Evolutionary conservation across 2,797 vertebrate genomes (phyloP), one percentile per base, ranked within the genome.

Genomic region (Myripristis murdjan): DNA sequence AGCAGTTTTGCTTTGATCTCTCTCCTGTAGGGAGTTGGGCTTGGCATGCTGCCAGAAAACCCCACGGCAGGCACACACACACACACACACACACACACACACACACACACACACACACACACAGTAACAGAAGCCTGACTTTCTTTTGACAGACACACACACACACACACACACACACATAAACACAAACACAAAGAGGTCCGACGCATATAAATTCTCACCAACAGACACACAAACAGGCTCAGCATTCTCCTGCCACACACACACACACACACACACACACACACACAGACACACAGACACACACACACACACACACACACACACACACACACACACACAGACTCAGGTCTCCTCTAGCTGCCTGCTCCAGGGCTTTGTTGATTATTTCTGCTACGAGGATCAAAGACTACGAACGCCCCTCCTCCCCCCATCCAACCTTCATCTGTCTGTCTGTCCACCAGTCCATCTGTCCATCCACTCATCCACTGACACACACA

Each of bases 341-440:
- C 72, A 64, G 23, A 74, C 70, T 73, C 57, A 85, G 72, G 77
- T 81, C 53, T 28, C 28, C 28, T 2, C 28, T 78, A 52, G 53
- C 75, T 80, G 82, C 39, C 82, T 71, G 87, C 89, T 89, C 61
- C 73, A 77, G 85, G 88, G 86, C 92, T 94, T 94, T 91, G 92
- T 93, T 95, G 94, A 95, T 95, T 94, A 94, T 94, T 95, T 94
- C 94, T 93, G 89, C 90, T 89, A 91, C 85, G 92, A 92, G 89
- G 94, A 94, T 94, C 90, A 95, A 95, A 95, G 92, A 84, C 60
- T 53, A 73, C 62, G 22, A 67, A n/a, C n/a, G 35, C 41, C 58
- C 73, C 66, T 73, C 14, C 16, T 15, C 44, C 47, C 10, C 72
- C 61, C 8, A 47, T 47, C 31, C 53, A 2, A 64, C 74, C 53